Base-by-base conservation (phyloP, 2,113 vertebrate species). In the Lathamus discolor region DNA sequence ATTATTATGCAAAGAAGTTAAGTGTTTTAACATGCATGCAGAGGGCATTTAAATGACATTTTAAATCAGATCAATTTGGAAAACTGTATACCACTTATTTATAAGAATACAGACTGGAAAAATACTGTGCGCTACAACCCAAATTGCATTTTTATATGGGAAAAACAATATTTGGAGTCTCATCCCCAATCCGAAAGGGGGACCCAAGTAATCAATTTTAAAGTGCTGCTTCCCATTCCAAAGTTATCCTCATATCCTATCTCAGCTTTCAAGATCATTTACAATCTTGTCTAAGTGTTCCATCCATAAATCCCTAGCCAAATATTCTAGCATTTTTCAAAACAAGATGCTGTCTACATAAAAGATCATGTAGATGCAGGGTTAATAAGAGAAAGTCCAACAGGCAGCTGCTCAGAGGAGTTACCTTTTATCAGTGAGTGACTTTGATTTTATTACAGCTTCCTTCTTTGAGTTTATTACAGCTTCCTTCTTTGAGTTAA, bases 1-100 rank as follows among this genome's bases (percentile, higher is more conserved):
- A 86, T 70, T 81, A 82, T 94, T 84, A 88, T 96, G 73, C 28
- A 80, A 51, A 80, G 23, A 87, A 94, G 95, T 83, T 87, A 94
- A 76, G 28, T n/a, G 22, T 73, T 94, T 46, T 37, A 61, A 78
- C 15, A 39, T 72, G 20, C 72, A 72, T 85, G 75, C 31, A 51
- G 17, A 86, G 88, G 48, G 76, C 24, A 81, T 90, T 94, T 83
- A 94, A 92, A 84, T 66, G 5, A 17, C 28, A 84, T 84, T 94
- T 95, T 85, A 91, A 96, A 94, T 57, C 66, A 90, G 33, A 86
- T 29, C 68, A 70, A 62, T 95, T 49, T 88, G 33, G 41, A 90
- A 93, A 96, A 73, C 25, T 63, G 24, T 19, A 70, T 83, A 43
- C 49, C 27, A 67, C 37, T 79, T 92, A 54, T 39, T 55, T 59